These are phyloP conservation scores for Dolichoris vasculosae DNA, from an alignment of 1,140 invertebrate genomes.

Conservation along the genomic window DNA sequence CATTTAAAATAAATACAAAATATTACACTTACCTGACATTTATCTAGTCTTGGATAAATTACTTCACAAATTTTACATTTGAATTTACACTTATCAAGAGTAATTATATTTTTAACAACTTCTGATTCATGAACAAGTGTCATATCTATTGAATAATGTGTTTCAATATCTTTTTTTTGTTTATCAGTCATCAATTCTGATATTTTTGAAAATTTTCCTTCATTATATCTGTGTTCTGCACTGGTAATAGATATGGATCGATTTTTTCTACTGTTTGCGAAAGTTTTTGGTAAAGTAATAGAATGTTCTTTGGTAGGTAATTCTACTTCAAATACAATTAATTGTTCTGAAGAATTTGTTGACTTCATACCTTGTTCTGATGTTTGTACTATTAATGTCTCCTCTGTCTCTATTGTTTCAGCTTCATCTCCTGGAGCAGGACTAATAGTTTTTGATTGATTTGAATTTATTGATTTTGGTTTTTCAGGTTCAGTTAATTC, in stretches of 20 bases:
- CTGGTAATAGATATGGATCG: slow-evolving; percentile 16
- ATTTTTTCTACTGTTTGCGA: not conserved
- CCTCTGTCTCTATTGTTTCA: slow-evolving; percentile 20
- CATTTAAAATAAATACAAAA: not conserved
- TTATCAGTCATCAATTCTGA: slow-evolving; percentile 62
- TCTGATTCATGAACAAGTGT: slow-evolving; percentile 54
- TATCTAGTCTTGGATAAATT: slow-evolving; percentile 60
- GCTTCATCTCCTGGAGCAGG: slow-evolving; percentile 44
- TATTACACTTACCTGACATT: slow-evolving; percentile 58
- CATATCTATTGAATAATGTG: slow-evolving; percentile 59
- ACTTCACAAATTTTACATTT: slow-evolving; percentile 60
- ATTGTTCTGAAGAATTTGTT: slow-evolving; percentile 20
- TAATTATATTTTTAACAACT: slow-evolving; percentile 56
- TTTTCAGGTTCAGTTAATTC: slow-evolving; percentile 21
- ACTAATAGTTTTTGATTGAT: slow-evolving; percentile 24
- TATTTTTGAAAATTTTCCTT: slow-evolving; percentile 55
- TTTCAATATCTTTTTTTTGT: slow-evolving; percentile 61
- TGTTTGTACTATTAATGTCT: slow-evolving; percentile 30
- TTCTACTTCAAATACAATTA: slow-evolving; percentile 49
- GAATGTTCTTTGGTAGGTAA: slow-evolving; percentile 40
- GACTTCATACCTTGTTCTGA: slow-evolving; percentile 13
- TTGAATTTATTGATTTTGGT: slow-evolving; percentile 31
- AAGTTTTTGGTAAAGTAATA: slow-evolving; percentile 1
- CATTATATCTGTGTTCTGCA: slow-evolving; percentile 13
- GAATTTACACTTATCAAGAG: slow-evolving; percentile 56